These are phyloP conservation scores for Acipenser transmontanus DNA, from an alignment of 2,797 vertebrate genomes.

Conservation along the genomic window DNA sequence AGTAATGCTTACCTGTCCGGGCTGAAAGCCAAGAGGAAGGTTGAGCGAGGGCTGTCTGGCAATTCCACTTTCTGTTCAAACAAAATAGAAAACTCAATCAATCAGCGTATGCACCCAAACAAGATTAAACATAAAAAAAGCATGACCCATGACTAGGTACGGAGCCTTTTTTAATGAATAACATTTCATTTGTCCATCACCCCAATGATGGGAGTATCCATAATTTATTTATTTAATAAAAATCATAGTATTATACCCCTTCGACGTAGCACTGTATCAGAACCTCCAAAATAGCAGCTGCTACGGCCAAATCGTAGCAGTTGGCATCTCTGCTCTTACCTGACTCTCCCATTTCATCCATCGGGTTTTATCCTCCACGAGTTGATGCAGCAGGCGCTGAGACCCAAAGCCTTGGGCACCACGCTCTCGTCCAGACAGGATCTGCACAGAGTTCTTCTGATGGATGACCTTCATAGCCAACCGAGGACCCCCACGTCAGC, in stretches of 20 bases:
- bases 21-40: constrained; percentile 96
- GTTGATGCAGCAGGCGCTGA: constrained; percentile 86
- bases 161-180: too few species aligned
- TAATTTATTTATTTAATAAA: constrained; percentile 15
- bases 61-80: constrained; percentile 91
- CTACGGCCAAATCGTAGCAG: too few species aligned
- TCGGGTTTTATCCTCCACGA: constrained; percentile 95
- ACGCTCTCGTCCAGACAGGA: constrained; percentile 84
- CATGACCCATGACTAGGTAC: constrained; percentile 3
- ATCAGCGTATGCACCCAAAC: not conserved
- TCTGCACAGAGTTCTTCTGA: constrained; percentile 91
- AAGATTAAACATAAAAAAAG: not conserved
- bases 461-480: constrained; percentile 71
- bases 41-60: constrained; percentile 96
- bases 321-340: constrained; percentile 48
- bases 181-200: too few species aligned
- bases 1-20: constrained; percentile 84
- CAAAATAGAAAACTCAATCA: constrained; percentile 37
- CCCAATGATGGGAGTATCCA: not conserved
- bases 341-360: constrained; percentile 99
- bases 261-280: too few species aligned
- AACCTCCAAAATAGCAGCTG: too few species aligned
- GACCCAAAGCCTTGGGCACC: constrained; percentile 83
- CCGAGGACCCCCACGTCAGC: constrained; percentile 34
- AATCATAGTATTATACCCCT: not conserved